A percentile compares a stretch with the other conserved stretches of the same genome.
Evolutionary conservation across 1,140 invertebrate genomes (phyloP).

Genomic region (Macrostomum lignano): DNA sequence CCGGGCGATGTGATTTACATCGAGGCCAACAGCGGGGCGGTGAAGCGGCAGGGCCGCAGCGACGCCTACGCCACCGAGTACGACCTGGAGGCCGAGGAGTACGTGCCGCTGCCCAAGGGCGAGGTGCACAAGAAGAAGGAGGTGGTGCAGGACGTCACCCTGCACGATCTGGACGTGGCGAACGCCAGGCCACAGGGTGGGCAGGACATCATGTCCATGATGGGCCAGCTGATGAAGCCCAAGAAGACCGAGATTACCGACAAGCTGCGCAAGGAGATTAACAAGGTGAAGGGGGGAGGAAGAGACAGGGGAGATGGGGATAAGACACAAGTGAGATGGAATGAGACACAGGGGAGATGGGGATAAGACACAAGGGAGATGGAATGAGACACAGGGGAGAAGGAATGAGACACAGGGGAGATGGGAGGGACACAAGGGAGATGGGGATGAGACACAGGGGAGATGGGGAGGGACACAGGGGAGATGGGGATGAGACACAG

Average conservation of each 20-base stretch:
- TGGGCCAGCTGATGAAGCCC: slow-evolving; percentile 90
- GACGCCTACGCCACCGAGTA: slow-evolving; percentile 95
- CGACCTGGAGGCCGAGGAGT: slow-evolving; percentile 94
- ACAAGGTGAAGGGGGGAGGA: too few species aligned
- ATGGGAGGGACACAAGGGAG: too few species aligned
- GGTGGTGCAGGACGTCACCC: slow-evolving; percentile 88
- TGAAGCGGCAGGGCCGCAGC: slow-evolving; percentile 79
- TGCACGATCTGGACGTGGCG: slow-evolving; percentile 86
- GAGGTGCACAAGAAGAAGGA: slow-evolving; percentile 99
- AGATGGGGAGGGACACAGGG: too few species aligned
- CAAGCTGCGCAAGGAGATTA: slow-evolving; percentile 84
- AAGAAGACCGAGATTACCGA: slow-evolving; percentile 99
- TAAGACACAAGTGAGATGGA: too few species aligned
- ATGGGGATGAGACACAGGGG: too few species aligned
- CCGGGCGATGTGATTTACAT: slow-evolving; percentile 97
- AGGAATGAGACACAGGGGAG: too few species aligned
- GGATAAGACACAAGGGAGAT: too few species aligned
- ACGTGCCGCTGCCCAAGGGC: slow-evolving; percentile 91
- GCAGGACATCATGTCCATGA: slow-evolving; percentile 91
- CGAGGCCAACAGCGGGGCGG: slow-evolving; percentile 80
- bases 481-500: too few species aligned
- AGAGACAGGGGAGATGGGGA: too few species aligned
- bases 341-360: too few species aligned
- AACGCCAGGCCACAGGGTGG: slow-evolving; percentile 75
- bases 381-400: too few species aligned